Evolutionary conservation across 2,113 vertebrate genomes (phyloP).

Genomic region (Pelodiscus sinensis): DNA sequence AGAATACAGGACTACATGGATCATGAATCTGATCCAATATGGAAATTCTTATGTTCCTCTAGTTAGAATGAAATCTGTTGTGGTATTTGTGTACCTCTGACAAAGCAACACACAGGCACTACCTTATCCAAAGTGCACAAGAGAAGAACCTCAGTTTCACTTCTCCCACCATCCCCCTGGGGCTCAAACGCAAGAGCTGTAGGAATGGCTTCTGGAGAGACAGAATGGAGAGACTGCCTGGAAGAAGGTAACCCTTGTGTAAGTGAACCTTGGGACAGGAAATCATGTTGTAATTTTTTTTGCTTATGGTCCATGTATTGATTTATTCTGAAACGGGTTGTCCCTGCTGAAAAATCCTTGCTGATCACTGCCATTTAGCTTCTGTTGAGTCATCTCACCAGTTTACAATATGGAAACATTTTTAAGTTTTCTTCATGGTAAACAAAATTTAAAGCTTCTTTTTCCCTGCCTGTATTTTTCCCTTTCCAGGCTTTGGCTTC

Average conservation of each 20-base stretch:
- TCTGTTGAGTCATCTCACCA: not conserved
- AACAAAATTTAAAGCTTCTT: not conserved
- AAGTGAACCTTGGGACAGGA: too few species aligned
- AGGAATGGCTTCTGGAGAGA: not conserved
- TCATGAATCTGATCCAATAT: not conserved
- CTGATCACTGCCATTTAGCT: not conserved
- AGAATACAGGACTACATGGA: not conserved
- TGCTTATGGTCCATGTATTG: not conserved
- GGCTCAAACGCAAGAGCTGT: not conserved
- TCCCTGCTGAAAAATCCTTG: not conserved
- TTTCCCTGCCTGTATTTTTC: not conserved
- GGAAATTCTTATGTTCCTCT: not conserved
- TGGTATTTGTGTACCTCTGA: not conserved
- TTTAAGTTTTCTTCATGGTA: not conserved
- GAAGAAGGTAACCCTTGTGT: not conserved
- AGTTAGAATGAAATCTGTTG: not conserved
- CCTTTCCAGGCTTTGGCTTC: not conserved
- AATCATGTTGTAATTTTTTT: too few species aligned
- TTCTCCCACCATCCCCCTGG: not conserved
- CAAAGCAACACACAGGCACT: not conserved
- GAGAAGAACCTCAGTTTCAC: not conserved
- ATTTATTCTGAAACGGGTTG: not conserved
- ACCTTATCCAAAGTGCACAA: not conserved
- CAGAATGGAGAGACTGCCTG: not conserved
- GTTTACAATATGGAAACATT: not conserved